Evolutionary conservation across 2,888 invertebrate genomes (phyloP), one percentile per base, ranked within the genome.

Genomic region (Odontomyia ornata): DNA sequence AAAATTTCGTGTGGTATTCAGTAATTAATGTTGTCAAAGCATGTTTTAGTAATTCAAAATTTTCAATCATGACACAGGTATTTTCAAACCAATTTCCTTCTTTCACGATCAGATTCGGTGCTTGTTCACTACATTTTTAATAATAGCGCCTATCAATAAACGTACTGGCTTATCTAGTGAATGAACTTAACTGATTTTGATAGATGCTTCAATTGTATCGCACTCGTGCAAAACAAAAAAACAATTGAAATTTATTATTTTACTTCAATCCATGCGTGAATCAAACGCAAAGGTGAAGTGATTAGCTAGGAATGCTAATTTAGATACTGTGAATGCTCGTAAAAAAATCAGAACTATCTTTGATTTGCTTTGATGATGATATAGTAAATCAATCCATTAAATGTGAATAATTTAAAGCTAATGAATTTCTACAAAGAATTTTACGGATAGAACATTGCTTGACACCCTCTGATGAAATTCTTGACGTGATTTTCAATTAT

Each of bases 161-260:
- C 4, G 52, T 18, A 52, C 52, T 52, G 52, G 52, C 52, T 52
- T 52, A 52, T 52, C 52, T 52, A 52, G 7, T n/a, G 52, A 52
- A 52, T 52, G 52, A n/a, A 52, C 15, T 52, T 18, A 52, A 52
- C 52, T 52, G 52, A 52, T 52, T 52, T 52, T 52, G 15, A 52
- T 52, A 15, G 15, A 9, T 52, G 18, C 52, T n/a, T 9, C 52
- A 18, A 4, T 52, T 52, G 4, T 52, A 52, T 52, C 52, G 13
- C 4, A 52, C 52, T n/a, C 52, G 15, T 2, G 15, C 13, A 52
- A 4, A 18, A 52, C 52, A 52, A 13, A 15, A 52, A 9, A 9
- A 18, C 36, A 3, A 36, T 3, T 5, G 36, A n/a, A n/a, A n/a
- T n/a, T n/a, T n/a, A n/a, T n/a, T n/a, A 5, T 36, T 36, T 9